Base-by-base conservation (phyloP, 53 echinoderm and acorn worm genomes). In the Astropecten irregularis region DNA sequence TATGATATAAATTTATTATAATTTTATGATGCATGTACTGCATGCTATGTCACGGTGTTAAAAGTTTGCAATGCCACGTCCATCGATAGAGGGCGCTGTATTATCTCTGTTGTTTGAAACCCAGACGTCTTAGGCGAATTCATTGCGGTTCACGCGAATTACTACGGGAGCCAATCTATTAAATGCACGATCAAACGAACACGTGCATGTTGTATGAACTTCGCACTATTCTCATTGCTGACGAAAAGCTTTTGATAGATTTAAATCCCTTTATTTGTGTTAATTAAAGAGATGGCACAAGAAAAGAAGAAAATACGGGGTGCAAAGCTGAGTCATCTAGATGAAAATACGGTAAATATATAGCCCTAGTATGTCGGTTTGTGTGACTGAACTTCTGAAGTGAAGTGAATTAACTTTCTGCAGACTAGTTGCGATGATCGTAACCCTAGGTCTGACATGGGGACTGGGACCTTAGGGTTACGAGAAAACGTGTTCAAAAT, bases 71-170 rank as follows among this genome's bases (percentile, higher is more conserved):
- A n/a, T n/a, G n/a, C n/a, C n/a, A n/a, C n/a, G n/a, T n/a, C n/a
- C n/a, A n/a, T n/a, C 57, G 39, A 57, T 40, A 74, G 74, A 74
- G 74, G 74, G 56, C 74, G 73, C 73, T 28, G n/a, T n/a, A n/a
- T n/a, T n/a, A n/a, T n/a, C n/a, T n/a, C n/a, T n/a, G 32, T 14
- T 63, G 73, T 23, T n/a, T 16, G 35, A 38, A 37, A 18, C 38
- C 74, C 18, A 56, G 74, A 74, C 74, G 39, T 40, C 74, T 31
- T 71, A n/a, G n/a, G n/a, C n/a, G n/a, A n/a, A n/a, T 23, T n/a
- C 9, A 32, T 20, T 23, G 28, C 2, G 2, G 47, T 30, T 20
- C 32, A 32, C 27, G 18, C 29, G 49, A 9, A 15, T 2, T 34
- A 50, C 28, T n/a, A 50, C 73, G 2, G 47, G 44, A 46, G 0